Percentiles rank a stretch among this genome's conserved stretches.
Evolutionary conservation across 2,888 invertebrate genomes (phyloP).

Genomic region (Melipona bicolor): DNA sequence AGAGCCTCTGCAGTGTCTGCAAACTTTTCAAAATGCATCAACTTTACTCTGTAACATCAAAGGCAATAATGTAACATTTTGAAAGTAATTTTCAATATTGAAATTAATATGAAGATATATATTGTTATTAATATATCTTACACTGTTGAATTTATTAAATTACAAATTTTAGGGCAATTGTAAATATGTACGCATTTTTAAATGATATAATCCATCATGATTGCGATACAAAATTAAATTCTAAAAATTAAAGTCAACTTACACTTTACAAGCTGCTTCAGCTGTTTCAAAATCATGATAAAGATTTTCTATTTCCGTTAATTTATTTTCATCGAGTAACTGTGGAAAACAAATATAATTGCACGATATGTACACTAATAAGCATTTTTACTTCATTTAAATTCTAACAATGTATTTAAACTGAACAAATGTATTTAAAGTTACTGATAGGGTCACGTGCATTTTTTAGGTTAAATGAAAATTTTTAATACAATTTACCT

Average conservation of each 20-base stretch:
- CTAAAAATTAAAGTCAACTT: slow-evolving; percentile 83
- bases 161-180: not conserved
- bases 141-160: not conserved
- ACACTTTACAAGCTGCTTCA: slow-evolving; percentile 95
- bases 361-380: not conserved
- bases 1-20: slow-evolving; percentile 98
- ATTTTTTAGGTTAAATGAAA: slow-evolving; percentile 61
- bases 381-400: not conserved
- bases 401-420: not conserved
- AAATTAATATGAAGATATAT: no score
- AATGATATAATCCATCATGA: not conserved
- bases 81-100: not conserved
- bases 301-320: slow-evolving; percentile 95
- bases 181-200: not conserved
- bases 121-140: not conserved
- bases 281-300: slow-evolving; percentile 96
- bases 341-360: slow-evolving; percentile 85
- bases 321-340: slow-evolving; percentile 96
- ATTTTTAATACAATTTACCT: slow-evolving; percentile 86
- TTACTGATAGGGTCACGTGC: slow-evolving; percentile 74
- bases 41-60: slow-evolving; percentile 90
- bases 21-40: slow-evolving; percentile 98
- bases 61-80: slow-evolving; percentile 45
- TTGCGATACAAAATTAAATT: not conserved
- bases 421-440: not conserved